These are phyloP conservation scores for Apamea monoglypha DNA, from an alignment of 2,888 invertebrate species.

Conservation along the genomic window DNA sequence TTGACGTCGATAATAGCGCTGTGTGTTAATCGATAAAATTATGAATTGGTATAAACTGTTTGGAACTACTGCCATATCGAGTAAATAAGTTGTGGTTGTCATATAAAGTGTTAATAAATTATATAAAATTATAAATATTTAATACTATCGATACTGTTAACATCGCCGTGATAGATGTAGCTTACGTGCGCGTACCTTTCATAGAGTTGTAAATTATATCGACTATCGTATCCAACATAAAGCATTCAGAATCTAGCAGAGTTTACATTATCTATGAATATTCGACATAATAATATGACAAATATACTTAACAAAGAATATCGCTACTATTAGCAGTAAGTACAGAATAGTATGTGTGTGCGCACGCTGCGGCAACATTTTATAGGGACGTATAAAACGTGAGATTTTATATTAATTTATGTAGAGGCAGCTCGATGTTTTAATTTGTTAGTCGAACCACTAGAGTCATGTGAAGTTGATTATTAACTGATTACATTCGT, in stretches of 20 bases:
- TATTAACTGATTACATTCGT: neutral
- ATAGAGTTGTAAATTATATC: slow-evolving; percentile 13
- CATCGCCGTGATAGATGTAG: slow-evolving; percentile 6
- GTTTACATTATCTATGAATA: slow-evolving; percentile 13
- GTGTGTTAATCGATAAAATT: slow-evolving; percentile 23
- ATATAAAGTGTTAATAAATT: slow-evolving; percentile 36
- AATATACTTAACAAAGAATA: slow-evolving; percentile 4
- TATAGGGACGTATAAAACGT: slow-evolving; percentile 7
- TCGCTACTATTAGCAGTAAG: slow-evolving; percentile 22
- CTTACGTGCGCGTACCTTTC: neutral
- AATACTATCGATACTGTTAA: slow-evolving; percentile 21
- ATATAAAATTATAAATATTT: slow-evolving; percentile 25
- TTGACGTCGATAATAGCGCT: slow-evolving; percentile 9
- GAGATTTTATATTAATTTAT: slow-evolving; percentile 27
- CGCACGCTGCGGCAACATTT: neutral
- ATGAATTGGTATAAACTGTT: slow-evolving; percentile 32
- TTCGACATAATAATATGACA: slow-evolving; percentile 10
- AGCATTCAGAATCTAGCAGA: slow-evolving; percentile 3
- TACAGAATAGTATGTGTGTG: neutral
- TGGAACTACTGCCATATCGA: slow-evolving; percentile 54
- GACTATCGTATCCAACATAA: slow-evolving; percentile 1
- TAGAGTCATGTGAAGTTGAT: slow-evolving; percentile 13
- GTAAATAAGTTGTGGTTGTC: slow-evolving; percentile 42
- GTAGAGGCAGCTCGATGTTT: slow-evolving; percentile 35
- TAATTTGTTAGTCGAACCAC: slow-evolving; percentile 38